Conservation (phyloP, 2,113 vertebrate genomes). For the Condylura cristata region DNA sequence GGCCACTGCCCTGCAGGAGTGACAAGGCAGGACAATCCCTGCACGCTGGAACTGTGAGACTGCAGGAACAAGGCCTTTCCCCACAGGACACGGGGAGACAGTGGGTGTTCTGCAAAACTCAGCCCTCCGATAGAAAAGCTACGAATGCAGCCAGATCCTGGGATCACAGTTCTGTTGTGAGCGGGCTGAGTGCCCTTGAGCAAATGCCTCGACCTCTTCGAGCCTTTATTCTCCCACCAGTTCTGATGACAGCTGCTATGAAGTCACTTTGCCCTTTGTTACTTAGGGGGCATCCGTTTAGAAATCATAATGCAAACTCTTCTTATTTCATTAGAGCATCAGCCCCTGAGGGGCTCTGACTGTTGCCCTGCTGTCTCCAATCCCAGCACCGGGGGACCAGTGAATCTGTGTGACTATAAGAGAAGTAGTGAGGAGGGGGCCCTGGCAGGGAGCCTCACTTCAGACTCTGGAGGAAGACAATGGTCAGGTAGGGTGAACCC, state of each 20-base stretch:
- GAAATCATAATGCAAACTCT: not conserved
- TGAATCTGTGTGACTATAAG: too few species aligned
- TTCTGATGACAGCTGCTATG: not conserved
- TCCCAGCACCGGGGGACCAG: not conserved
- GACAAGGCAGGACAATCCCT: not conserved
- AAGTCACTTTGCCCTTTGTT: not conserved
- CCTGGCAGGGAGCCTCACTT: fast-evolving
- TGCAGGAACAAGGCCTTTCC: not conserved
- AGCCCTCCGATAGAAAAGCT: not conserved
- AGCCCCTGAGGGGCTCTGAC: not conserved
- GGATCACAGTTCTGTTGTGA: not conserved
- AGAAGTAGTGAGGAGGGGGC: not conserved
- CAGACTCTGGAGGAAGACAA: not conserved
- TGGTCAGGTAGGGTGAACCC: not conserved
- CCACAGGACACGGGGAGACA: not conserved
- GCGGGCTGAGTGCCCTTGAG: not conserved
- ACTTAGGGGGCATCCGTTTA: not conserved
- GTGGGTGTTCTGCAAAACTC: not conserved
- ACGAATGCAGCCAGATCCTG: fast-evolving
- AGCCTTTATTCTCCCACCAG: not conserved
- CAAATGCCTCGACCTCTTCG: not conserved
- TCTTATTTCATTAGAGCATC: not conserved
- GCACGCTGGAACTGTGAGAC: not conserved
- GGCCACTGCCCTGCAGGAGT: fast-evolving
- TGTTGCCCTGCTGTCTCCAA: not conserved